Base-by-base conservation (phyloP, 2,113 vertebrate genomes). In the Corapipo altera region DNA sequence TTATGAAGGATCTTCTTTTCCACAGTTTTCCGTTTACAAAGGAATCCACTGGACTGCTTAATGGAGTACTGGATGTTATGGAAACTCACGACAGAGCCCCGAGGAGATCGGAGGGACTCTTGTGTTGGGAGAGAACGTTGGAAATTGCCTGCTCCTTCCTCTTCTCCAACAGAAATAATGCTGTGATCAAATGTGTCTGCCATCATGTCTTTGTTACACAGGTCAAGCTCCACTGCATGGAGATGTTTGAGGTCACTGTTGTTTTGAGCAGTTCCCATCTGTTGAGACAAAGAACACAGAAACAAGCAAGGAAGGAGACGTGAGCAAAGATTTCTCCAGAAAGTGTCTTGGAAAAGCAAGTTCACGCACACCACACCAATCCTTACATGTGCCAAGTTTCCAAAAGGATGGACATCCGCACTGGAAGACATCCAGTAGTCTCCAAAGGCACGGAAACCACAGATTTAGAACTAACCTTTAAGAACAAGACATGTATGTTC, bases 1-100 rank as follows among this genome's bases (percentile, higher is more conserved):
- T 95, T 82, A 52, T 95, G 93, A 81, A 98, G 97, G 58, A 98
- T 97, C 95, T 94, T 96, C 95, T 97, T 98, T 82, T 97, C 95
- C 89, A 95, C 86, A 4, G 65, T 93, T 91, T 91, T 97, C 59
- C 66, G 46, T 62, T 89, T 96, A 78, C 93, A 96, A 3, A 93
- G 76, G 80, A 94, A 89, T 71, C 97, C 96, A 55, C 57, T 91
- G 84, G 89, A 81, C 70, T 91, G 94, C 84, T 92, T 96, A 67
- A 97, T 11, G 0, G 93, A 95, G 85, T 98, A 98, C 71, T 98
- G 91, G 82, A 98, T 97, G 49, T 97, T 85, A 74, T 98, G 97
- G 92, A 98, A 98, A 79, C 96, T 97, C 86, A 98, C 94, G 58
- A 97, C 88, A 0, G 97, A 98, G 49, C 97, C 97, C 26, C 82